A percentile compares a stretch with the other conserved stretches of the same genome.
Conservation (phyloP, 2,888 invertebrate species). For the Rambutsinella grinnellia region DNA sequence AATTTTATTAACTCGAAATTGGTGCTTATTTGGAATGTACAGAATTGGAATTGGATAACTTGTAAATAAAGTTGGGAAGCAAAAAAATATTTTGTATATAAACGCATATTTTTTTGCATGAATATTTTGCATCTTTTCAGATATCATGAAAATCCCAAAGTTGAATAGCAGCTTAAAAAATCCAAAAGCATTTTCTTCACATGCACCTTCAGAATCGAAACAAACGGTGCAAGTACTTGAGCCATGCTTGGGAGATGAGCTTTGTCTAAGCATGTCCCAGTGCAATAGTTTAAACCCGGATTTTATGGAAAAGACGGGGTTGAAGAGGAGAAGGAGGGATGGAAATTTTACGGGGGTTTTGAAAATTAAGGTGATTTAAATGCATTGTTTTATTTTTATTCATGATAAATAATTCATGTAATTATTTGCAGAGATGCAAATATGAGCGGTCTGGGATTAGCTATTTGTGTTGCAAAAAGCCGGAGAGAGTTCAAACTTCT, state of each 20-base stretch:
- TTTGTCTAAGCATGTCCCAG: constrained; percentile 35
- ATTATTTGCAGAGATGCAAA: constrained; percentile 29
- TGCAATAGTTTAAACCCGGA: constrained; percentile 18
- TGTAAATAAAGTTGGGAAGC: neutral
- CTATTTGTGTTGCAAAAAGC: constrained; percentile 31
- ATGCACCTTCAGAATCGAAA: constrained; percentile 18
- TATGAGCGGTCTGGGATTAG: constrained; percentile 36
- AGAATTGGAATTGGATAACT: no score
- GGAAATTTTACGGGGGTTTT: neutral
- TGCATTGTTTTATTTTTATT: neutral
- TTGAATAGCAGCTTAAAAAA: neutral
- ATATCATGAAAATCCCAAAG: neutral
- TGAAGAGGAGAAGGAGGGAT: neutral
- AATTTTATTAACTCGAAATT: neutral
- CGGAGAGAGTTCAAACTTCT: neutral
- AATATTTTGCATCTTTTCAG: neutral
- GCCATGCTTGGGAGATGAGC: constrained; percentile 15
- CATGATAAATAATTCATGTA: neutral
- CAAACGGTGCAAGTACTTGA: constrained; percentile 33
- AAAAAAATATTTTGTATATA: neutral
- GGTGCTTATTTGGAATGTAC: no score
- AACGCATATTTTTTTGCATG: no score
- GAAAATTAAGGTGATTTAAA: constrained; percentile 24
- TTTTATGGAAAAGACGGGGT: constrained; percentile 33
- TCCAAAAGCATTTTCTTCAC: neutral